Base-by-base conservation (phyloP, 2,888 invertebrate genomes). In the Drosophila mimica region DNA sequence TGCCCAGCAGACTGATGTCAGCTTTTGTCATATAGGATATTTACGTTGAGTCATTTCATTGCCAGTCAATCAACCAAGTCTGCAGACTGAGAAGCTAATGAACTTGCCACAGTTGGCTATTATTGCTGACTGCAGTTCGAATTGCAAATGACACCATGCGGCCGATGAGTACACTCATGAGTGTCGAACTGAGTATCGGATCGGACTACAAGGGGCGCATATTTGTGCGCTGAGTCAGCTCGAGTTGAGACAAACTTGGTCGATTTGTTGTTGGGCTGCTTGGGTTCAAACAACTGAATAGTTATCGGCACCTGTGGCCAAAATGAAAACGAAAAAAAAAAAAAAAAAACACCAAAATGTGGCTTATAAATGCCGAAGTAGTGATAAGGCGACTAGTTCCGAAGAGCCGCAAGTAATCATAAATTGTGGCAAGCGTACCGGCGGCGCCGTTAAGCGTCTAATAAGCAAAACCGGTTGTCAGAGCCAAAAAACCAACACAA, bases 321-420 rank as follows among this genome's bases (percentile, higher is more conserved):
- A 61, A 36, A 46, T 28, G 28, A 49, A 25, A 25, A 36, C 33
- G 36, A 46, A 13, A 33, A n/a, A 7, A 49, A 25, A 49, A 38
- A 25, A 52, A 17, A 13, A 71, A 25, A 31, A 28, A 31, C 38
- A 53, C n/a, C 28, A 17, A 61, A 60, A 56, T 49, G 34, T 52
- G 59, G 66, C 72, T 58, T 31, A 61, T 70, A 71, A 82, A 73
- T 73, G 72, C 54, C 66, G 56, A 46, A 46, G 46, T 53, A 60
- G 54, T 78, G 83, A 83, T 87, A 84, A 87, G 80, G 68, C 74
- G 79, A 82, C 82, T 82, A 71, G 82, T 80, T 87, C 66, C 73
- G 54, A 70, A 58, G 62, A 65, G 65, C 51, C 54, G 60, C 46
- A 38, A 51, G 74, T 49, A 77, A 79, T 74, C 77, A 79, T 67